Evolutionary conservation across 2,888 invertebrate species (phyloP), one percentile per base, ranked within the genome.

Genomic region (Aleiodes alternator): DNA sequence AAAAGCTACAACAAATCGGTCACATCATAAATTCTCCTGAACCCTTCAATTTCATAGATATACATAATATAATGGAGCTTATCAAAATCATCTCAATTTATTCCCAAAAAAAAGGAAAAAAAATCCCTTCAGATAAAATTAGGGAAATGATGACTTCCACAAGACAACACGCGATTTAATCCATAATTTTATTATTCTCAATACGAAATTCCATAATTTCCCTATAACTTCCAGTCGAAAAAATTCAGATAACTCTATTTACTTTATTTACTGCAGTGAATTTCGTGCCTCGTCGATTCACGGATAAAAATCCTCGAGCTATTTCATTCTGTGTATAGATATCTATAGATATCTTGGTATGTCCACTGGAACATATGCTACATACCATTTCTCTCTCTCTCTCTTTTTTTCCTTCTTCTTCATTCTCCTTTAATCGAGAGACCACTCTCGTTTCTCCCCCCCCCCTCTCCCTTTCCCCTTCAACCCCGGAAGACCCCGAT

Each of bases 301-400:
- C 8, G 14, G 29, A 51, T 31, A n/a, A 68, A 68, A 68, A 50
- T 68, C 50, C 51, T 23, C 64, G 34, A 23, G 11, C 64, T 48
- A 64, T 43, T 64, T 43, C 64, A 64, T 64, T 11, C 43, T 64
- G 14, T 64, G 14, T 23, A 23, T 23, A 23, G 23, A 23, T 23
- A 23, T 23, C 23, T 68, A 53, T 34, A 68, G 50, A 51, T 50
- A 68, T 51, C 50, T 68, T 31, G 29, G 51, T 68, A 68, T 68
- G 68, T 50, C 51, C 50, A 51, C 68, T 14, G 31, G 14, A 51
- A 50, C 50, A 51, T 68, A 68, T 68, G 68, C 68, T 51, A 68
- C 59, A 61, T 61, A 61, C 68, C 51, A 68, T 16, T 68, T 12
- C 29, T 29, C 14, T 12, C 31, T 50, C 50, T 23, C 8, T 29